Conservation (phyloP, 2,113 vertebrate species). For the Onychostoma macrolepis region DNA sequence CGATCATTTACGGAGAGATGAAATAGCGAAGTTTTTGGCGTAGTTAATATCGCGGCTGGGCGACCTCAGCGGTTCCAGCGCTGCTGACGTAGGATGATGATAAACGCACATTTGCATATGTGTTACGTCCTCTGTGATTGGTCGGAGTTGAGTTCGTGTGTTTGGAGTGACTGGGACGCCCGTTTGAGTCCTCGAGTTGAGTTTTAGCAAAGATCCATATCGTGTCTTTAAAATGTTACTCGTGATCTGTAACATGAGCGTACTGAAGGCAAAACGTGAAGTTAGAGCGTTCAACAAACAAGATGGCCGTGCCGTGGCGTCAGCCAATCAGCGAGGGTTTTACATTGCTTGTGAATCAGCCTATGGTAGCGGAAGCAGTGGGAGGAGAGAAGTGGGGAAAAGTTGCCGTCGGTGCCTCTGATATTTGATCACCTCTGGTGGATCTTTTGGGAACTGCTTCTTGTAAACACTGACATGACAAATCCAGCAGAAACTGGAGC, state of each 20-base stretch:
- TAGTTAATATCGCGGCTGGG: conserved; percentile 74
- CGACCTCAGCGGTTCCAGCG: conserved; percentile 74
- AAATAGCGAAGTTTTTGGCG: conserved; percentile 71
- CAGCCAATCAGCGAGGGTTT: conserved; percentile 76
- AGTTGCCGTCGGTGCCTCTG: conserved; percentile 24
- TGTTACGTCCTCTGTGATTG: conserved; percentile 72
- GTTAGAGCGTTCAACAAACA: conserved; percentile 67
- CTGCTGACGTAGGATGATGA: conserved; percentile 76
- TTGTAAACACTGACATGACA: background rate
- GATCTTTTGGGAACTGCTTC: conserved; percentile 33
- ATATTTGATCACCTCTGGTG: conserved; percentile 65
- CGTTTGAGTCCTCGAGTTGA: background rate
- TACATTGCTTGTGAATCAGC: conserved; percentile 67
- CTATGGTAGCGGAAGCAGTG: conserved; percentile 43
- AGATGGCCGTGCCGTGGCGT: conserved; percentile 76
- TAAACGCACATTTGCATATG: conserved; percentile 75
- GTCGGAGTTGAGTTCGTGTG: conserved; percentile 53
- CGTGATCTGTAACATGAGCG: background rate
- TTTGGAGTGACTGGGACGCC: background rate
- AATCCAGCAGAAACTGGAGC: background rate
- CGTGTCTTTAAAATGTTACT: background rate
- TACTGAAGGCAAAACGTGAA: conserved; percentile 1
- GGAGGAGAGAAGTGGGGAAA: conserved; percentile 37
- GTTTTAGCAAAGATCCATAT: background rate
- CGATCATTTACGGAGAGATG: conserved; percentile 43